Evolutionary conservation across 2,797 vertebrate genomes (phyloP).

Genomic region (Urosaurus nigricauda): DNA sequence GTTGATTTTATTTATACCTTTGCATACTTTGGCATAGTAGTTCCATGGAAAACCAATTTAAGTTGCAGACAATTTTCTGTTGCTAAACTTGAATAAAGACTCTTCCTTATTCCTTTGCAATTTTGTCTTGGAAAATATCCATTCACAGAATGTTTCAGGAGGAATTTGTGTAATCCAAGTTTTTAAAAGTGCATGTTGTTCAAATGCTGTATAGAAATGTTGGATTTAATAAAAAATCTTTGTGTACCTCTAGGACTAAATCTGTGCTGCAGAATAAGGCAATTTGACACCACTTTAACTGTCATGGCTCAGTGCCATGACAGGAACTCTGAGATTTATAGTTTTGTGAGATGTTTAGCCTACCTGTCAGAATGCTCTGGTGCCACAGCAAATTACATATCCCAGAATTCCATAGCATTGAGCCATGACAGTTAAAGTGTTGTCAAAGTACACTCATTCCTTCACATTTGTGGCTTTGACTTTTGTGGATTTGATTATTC

Average conservation of each 20-base stretch:
- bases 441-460: no score
- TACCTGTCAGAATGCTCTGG: no score
- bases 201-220: constrained; percentile 54
- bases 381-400: no score
- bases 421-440: no score
- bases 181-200: constrained; percentile 30
- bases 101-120: constrained; percentile 30
- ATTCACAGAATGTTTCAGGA: constrained; percentile 34
- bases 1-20: constrained; percentile 45
- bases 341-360: no score
- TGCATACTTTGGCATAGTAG: constrained; percentile 51
- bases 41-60: constrained; percentile 50
- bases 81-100: constrained; percentile 45
- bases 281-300: no score
- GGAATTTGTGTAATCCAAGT: constrained; percentile 56
- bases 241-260: background rate
- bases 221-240: constrained; percentile 46
- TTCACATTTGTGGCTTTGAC: no score
- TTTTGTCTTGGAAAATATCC: constrained; percentile 44
- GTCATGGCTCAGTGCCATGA: no score
- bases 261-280: no score
- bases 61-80: constrained; percentile 42
- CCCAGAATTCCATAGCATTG: no score
- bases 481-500: no score
- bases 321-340: no score